phyloP scores from a whole-genome alignment of 1,140 invertebrate species.

The Plectrocnemia conspersa region DNA sequence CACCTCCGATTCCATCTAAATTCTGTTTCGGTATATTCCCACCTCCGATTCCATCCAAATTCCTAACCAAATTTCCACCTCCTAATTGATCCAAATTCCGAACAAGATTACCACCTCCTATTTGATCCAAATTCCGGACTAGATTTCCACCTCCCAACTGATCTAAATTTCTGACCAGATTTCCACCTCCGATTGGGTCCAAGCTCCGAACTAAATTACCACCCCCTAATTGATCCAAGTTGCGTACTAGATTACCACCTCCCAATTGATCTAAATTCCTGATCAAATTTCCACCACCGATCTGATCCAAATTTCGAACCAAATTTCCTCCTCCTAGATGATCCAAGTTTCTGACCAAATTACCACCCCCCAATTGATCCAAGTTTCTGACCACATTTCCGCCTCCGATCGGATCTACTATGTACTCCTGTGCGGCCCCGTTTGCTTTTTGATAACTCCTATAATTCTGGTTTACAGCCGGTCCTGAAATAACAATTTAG shows the following conservation, averaged over 20 bases:
- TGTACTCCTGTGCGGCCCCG: no score
- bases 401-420: conserved; percentile 38
- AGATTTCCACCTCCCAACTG: conserved; percentile 46
- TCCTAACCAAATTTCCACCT: conserved; percentile 48
- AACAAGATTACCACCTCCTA: conserved; percentile 47
- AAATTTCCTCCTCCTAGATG: conserved; percentile 36
- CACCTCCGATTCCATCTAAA: conserved; percentile 47
- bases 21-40: conserved; percentile 38
- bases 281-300: conserved; percentile 49
- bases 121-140: conserved; percentile 45
- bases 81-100: conserved; percentile 47
- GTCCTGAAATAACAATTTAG: no score
- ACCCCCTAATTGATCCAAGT: conserved; percentile 47
- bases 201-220: conserved; percentile 43
- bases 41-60: conserved; percentile 38
- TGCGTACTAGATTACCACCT: conserved; percentile 43
- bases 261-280: conserved; percentile 47
- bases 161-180: conserved; percentile 45
- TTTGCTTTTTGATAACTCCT: no score
- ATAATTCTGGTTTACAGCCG: no score
- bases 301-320: conserved; percentile 41
- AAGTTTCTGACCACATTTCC: conserved; percentile 39
- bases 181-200: conserved; percentile 45
- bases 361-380: conserved; percentile 39
- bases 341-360: conserved; percentile 37